Evolutionary conservation across 2,797 vertebrate genomes (phyloP).

Genomic region (Neostethus bicornis): DNA sequence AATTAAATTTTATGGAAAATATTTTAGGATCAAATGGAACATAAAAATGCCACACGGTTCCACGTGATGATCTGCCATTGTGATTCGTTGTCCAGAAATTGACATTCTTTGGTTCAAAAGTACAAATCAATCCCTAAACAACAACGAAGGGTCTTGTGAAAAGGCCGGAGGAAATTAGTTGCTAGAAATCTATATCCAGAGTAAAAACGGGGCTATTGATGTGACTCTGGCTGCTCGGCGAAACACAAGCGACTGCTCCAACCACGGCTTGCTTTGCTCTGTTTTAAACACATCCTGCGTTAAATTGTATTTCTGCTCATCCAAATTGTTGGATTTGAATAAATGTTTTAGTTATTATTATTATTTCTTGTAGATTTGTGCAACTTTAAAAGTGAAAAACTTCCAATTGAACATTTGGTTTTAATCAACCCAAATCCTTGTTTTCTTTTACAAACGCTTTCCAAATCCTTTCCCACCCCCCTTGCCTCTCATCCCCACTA

Average conservation of each 20-base stretch:
- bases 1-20: not conserved
- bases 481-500: not conserved
- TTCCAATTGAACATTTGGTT: too few species aligned
- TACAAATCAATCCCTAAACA: constrained; percentile 24
- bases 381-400: not conserved
- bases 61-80: not conserved
- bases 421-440: too few species aligned
- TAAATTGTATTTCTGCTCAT: not conserved
- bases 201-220: constrained; percentile 9
- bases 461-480: not conserved
- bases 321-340: not conserved
- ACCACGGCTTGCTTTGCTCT: not conserved
- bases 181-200: constrained; percentile 10
- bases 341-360: too few species aligned
- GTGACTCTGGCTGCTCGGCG: not conserved
- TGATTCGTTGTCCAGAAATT: not conserved
- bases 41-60: too few species aligned
- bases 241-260: constrained; percentile 1
- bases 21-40: not conserved
- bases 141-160: constrained; percentile 1
- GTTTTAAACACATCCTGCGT: not conserved
- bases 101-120: not conserved
- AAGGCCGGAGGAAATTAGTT: constrained; percentile 14
- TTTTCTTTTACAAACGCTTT: too few species aligned
- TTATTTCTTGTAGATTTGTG: not conserved